These are phyloP conservation scores for Dugesia japonica DNA, from an alignment of 2,888 invertebrate species.

Conservation along the genomic window DNA sequence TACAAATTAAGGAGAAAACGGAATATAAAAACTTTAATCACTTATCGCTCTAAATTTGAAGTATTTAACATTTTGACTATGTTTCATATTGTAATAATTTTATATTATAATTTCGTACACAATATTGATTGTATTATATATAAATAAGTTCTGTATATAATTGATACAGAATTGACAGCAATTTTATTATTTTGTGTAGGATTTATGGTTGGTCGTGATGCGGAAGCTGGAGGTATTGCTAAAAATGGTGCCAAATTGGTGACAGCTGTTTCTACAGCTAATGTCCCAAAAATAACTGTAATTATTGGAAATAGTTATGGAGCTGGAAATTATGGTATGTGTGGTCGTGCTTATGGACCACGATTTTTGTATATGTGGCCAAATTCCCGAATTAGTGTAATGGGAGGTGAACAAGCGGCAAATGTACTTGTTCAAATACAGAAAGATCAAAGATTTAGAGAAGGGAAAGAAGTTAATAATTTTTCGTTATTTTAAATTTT, in stretches of 20 bases:
- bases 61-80: too few relatives aligned
- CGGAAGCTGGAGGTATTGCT: constrained; percentile 90
- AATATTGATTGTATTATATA: too few relatives aligned
- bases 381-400: constrained; percentile 83
- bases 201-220: constrained; percentile 91
- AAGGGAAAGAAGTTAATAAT: constrained; percentile 51
- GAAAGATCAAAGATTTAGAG: constrained; percentile 59
- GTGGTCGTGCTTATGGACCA: constrained; percentile 61
- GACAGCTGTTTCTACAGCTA: constrained; percentile 89
- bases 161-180: neutral
- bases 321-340: constrained; percentile 86
- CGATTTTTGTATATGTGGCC: constrained; percentile 96
- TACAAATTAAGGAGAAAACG: too few relatives aligned
- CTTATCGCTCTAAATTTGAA: too few relatives aligned
- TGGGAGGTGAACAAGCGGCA: constrained; percentile 94
- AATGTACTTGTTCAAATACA: constrained; percentile 76
- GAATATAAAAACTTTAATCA: too few relatives aligned
- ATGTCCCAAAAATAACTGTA: constrained; percentile 91
- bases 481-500: too few relatives aligned
- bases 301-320: constrained; percentile 90
- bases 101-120: too few relatives aligned
- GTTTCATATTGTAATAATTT: too few relatives aligned
- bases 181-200: constrained; percentile 53
- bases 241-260: constrained; percentile 98
- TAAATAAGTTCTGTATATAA: too few relatives aligned